Evolutionary conservation across 1,140 invertebrate species (phyloP), one percentile per base, ranked within the genome.

Genomic region (Brachionus calyciflorus): DNA sequence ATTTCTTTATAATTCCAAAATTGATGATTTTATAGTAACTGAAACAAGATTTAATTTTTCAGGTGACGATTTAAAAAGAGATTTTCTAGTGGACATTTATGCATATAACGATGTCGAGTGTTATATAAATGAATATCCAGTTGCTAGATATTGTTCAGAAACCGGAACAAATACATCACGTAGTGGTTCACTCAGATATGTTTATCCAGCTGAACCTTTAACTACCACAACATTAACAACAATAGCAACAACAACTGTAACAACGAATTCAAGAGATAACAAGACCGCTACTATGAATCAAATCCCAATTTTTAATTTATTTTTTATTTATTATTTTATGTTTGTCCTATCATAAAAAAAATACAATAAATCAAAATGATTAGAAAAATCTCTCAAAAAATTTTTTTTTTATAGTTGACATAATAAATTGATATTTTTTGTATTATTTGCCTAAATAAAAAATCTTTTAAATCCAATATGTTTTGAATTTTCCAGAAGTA

Each of bases 11-110:
- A 21, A 55, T 12, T 12, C 51, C 30, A 12, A 55, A 55, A 55
- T 55, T 26, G 51, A 55, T 9, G 51, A 55, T 21, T 55, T 12
- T 55, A 9, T 9, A 26, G 51, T 55, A 30, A 55, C 7, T 12
- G 24, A 55, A n/a, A 55, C 51, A 55, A 55, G 19, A 26, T 55
- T 55, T n/a, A 55, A 55, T 55, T 55, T 55, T 55, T 55, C 26
- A 26, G 51, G 51, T 26, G 51, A 55, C 30, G 51, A 55, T 26
- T 26, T 55, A 19, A 55, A 55, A 26, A 55, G 24, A 55, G 51
- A 55, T 26, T 55, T 55, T 14, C 51, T 28, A n/a, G 51, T 55
- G n/a, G 51, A 55, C 21, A 55, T 55, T 12, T 55, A 55, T 55
- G 51, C 51, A 30, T 55, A 12, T 26, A 55, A 55, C 30, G 51